A percentile compares a stretch with the other conserved stretches of the same genome.
These are phyloP conservation scores for Amorpha juglandis DNA, from an alignment of 2,888 invertebrate species.

Conservation along the genomic window DNA sequence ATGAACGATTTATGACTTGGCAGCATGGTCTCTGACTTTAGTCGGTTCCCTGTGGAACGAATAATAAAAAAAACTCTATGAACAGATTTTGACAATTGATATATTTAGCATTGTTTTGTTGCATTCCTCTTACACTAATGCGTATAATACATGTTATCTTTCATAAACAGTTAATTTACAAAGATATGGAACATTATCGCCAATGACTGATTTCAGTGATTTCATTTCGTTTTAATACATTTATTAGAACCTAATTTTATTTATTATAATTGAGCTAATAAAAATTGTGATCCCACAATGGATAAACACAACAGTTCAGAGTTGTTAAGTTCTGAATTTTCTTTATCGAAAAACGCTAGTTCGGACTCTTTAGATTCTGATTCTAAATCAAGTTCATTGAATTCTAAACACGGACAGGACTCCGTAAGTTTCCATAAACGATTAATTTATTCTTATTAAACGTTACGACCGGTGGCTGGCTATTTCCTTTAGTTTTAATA, in stretches of 20 bases:
- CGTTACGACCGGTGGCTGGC: conserved; percentile 54
- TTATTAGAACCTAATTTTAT: background rate
- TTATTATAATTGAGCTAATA: conserved; percentile 2
- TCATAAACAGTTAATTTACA: background rate
- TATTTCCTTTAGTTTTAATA: conserved; percentile 65
- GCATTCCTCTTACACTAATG: background rate
- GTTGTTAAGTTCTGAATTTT: conserved; percentile 86
- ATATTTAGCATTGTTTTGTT: background rate
- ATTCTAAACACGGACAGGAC: conserved; percentile 92
- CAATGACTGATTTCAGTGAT: conserved; percentile 3
- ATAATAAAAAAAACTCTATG: too few relatives aligned
- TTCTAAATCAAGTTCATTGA: conserved; percentile 93
- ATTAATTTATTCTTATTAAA: conserved; percentile 75
- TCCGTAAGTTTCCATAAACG: conserved; percentile 87
- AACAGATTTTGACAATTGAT: too few relatives aligned
- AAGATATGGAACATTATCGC: background rate
- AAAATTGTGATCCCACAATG: conserved; percentile 61
- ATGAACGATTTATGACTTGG: too few relatives aligned
- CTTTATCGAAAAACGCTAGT: conserved; percentile 89
- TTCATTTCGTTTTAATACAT: background rate
- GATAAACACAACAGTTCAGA: conserved; percentile 88
- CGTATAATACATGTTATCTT: background rate
- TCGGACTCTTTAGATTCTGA: conserved; percentile 92
- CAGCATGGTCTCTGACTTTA: too few relatives aligned
- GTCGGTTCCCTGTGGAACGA: too few relatives aligned